Conservation (phyloP, 2,113 vertebrate genomes). For the Prunella himalayana region DNA sequence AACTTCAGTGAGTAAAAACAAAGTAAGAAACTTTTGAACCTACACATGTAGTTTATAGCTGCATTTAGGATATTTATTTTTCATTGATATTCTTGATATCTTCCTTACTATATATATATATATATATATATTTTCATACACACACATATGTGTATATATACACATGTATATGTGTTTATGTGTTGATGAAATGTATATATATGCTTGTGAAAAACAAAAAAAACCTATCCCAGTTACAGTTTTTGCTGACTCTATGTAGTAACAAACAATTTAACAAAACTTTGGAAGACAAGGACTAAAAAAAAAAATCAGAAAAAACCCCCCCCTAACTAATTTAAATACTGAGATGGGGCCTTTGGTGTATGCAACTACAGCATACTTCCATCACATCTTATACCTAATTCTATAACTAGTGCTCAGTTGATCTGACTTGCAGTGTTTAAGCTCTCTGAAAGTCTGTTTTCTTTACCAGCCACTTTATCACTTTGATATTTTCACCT, state of each 20-base stretch:
- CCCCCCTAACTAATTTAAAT: not conserved
- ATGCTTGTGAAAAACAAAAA: not conserved
- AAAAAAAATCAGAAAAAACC: not conserved
- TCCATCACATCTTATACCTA: not conserved
- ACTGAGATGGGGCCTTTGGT: not conserved
- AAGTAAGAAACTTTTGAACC: not conserved
- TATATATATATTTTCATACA: fast-evolving
- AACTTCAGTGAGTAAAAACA: not conserved
- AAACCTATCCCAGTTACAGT: not conserved
- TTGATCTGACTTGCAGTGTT: not conserved
- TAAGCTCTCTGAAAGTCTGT: not conserved
- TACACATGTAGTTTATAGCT: not conserved
- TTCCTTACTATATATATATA: not conserved
- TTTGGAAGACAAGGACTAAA: not conserved
- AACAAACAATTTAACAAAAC: not conserved
- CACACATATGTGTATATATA: too few relatives aligned
- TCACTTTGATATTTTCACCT: not conserved
- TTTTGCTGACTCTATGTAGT: not conserved
- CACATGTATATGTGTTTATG: too few relatives aligned
- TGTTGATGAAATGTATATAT: too few relatives aligned
- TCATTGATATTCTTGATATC: not conserved
- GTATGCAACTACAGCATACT: not conserved
- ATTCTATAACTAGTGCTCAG: not conserved
- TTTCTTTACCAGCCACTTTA: not conserved
- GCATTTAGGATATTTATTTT: not conserved